A percentile compares a stretch with the other conserved stretches of the same genome.
Evolutionary conservation across 92 coral and sea anemone species (phyloP).

Genomic region (Epizoanthus stellaris): DNA sequence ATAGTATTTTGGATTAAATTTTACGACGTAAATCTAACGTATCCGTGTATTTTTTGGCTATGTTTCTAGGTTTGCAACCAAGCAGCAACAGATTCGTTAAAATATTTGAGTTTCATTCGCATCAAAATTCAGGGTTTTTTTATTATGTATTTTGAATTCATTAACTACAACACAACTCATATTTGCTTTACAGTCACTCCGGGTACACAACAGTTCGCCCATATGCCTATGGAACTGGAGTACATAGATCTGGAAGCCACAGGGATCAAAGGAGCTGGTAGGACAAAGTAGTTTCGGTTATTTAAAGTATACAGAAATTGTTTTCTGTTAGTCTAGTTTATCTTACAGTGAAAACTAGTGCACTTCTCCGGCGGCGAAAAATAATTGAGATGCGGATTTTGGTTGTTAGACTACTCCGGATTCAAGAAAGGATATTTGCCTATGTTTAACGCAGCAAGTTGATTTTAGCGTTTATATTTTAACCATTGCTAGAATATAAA

Average conservation of each 20-base stretch:
- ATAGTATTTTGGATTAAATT: background rate
- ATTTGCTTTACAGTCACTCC: constrained; percentile 41
- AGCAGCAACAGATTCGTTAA: constrained; percentile 30
- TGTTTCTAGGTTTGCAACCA: constrained; percentile 18
- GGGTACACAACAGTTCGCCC: constrained; percentile 32
- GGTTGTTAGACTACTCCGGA: constrained; percentile 45
- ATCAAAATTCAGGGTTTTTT: constrained; percentile 44
- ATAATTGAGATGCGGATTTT: constrained; percentile 15
- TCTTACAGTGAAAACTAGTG: background rate
- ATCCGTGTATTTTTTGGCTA: background rate
- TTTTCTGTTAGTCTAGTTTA: background rate
- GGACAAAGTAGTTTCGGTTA: constrained; percentile 17
- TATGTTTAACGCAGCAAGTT: constrained; percentile 25
- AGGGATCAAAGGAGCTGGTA: constrained; percentile 82
- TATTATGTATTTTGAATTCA: constrained; percentile 50
- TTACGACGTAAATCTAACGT: background rate
- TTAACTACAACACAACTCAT: constrained; percentile 46
- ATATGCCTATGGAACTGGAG: constrained; percentile 77
- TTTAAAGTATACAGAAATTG: constrained; percentile 9
- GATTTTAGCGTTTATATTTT: constrained; percentile 32
- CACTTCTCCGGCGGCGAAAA: constrained; percentile 33
- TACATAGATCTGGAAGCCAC: constrained; percentile 89
- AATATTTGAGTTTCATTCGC: constrained; percentile 42
- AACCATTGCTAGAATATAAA: constrained; percentile 8
- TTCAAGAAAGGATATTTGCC: constrained; percentile 31